Conservation (phyloP, 2,797 vertebrate genomes). For the Falco columbarius region DNA sequence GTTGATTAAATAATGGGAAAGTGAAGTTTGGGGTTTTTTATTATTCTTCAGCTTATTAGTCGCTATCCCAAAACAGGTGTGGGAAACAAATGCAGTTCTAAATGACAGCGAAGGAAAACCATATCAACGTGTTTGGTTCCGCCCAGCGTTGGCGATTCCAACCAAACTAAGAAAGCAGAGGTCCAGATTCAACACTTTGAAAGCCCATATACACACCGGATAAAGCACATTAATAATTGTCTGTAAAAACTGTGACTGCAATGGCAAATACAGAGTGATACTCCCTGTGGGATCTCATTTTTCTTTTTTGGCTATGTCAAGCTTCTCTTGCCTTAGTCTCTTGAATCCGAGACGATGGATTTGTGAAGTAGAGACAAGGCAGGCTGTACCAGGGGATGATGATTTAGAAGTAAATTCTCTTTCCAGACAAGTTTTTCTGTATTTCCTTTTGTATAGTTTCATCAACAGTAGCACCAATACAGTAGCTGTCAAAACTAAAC, state of each 20-base stretch:
- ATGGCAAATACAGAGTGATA: neutral
- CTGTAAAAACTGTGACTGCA: neutral
- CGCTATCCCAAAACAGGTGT: neutral
- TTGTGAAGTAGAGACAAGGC: neutral
- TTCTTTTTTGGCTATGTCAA: neutral
- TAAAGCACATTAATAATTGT: neutral
- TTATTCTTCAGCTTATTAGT: neutral
- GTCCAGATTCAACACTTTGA: neutral
- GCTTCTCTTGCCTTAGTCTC: neutral
- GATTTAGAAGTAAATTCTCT: neutral
- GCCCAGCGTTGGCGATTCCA: neutral
- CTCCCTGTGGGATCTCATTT: neutral
- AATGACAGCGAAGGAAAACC: neutral
- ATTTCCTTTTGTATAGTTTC: neutral
- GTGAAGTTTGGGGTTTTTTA: neutral
- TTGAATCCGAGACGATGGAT: neutral
- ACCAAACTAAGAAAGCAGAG: neutral
- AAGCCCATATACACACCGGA: rapidly evolving
- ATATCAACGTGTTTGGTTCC: rapidly evolving
- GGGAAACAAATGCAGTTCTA: neutral
- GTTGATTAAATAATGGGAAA: neutral
- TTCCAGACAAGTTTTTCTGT: neutral
- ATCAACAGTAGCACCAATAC: neutral
- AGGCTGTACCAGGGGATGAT: neutral
- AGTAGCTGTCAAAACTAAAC: neutral